Evolutionary conservation across 1,140 invertebrate genomes (phyloP).

Genomic region (Hestina assimilis): DNA sequence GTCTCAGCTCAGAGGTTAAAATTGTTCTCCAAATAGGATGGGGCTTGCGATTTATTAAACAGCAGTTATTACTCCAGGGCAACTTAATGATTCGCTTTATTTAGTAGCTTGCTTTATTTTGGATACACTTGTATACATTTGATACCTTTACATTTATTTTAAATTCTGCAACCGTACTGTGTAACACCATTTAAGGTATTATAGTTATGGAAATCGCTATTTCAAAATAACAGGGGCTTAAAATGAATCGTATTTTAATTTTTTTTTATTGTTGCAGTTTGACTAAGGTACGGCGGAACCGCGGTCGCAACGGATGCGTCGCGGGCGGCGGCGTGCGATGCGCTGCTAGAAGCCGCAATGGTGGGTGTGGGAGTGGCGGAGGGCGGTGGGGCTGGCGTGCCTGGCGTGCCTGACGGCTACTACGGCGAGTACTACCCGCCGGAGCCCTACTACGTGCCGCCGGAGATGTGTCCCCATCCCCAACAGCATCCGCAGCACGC

Average conservation of each 20-base stretch:
- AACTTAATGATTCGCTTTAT: no score
- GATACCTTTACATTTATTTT: no score
- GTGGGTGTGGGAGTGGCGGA: slow-evolving; percentile 68
- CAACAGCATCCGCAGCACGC: slow-evolving; percentile 70
- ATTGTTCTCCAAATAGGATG: no score
- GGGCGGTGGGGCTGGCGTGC: slow-evolving; percentile 52
- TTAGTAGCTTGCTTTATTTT: no score
- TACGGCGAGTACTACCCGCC: slow-evolving; percentile 74
- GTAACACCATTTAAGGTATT: no score
- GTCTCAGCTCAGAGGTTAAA: no score
- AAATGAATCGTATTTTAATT: neutral
- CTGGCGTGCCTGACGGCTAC: slow-evolving; percentile 51
- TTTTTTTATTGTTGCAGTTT: slow-evolving; percentile 47
- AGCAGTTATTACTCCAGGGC: no score
- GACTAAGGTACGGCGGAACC: slow-evolving; percentile 34
- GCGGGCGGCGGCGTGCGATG: slow-evolving; percentile 57
- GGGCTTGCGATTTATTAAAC: no score
- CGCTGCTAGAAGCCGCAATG: slow-evolving; percentile 54
- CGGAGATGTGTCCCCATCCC: slow-evolving; percentile 71
- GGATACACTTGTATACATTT: no score
- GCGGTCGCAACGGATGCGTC: slow-evolving; percentile 50
- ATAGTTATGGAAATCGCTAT: neutral
- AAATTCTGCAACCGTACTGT: no score
- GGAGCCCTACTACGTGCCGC: slow-evolving; percentile 70
- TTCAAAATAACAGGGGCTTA: neutral